Evolutionary conservation across 2,797 vertebrate genomes (phyloP).

Genomic region (Sciaenops ocellatus): DNA sequence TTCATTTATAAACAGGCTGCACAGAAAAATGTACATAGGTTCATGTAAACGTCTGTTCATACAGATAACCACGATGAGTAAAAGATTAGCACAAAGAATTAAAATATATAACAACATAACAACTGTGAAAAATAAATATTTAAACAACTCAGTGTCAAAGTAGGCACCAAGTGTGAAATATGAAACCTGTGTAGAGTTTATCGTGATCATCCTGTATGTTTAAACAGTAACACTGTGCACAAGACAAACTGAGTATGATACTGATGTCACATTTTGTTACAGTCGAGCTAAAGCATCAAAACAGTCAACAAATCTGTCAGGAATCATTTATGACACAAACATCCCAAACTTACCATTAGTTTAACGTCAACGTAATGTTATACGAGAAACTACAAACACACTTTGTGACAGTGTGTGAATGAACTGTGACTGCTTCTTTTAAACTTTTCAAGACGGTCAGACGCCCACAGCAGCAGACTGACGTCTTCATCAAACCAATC

Average conservation of each 20-base stretch:
- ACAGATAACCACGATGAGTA: constrained; percentile 54
- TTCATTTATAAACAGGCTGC: constrained; percentile 53
- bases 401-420: neutral
- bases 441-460: neutral
- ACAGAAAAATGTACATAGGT: constrained; percentile 65
- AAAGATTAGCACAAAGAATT: constrained; percentile 11
- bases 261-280: too few species aligned
- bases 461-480: too few species aligned
- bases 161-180: constrained; percentile 46
- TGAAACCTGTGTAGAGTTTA: constrained; percentile 30
- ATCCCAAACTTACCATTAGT: too few species aligned
- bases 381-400: neutral
- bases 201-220: neutral
- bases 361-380: too few species aligned
- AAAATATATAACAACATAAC: neutral
- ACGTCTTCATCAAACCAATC: too few species aligned
- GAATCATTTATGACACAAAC: too few species aligned
- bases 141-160: neutral
- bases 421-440: neutral
- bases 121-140: constrained; percentile 28
- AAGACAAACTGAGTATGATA: too few species aligned
- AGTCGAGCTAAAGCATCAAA: too few species aligned
- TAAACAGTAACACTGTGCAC: neutral
- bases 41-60: constrained; percentile 62
- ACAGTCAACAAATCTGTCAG: too few species aligned